phyloP scores from a whole-genome alignment of 1,140 invertebrate species.

The Lordiphosa stackelbergi region DNA sequence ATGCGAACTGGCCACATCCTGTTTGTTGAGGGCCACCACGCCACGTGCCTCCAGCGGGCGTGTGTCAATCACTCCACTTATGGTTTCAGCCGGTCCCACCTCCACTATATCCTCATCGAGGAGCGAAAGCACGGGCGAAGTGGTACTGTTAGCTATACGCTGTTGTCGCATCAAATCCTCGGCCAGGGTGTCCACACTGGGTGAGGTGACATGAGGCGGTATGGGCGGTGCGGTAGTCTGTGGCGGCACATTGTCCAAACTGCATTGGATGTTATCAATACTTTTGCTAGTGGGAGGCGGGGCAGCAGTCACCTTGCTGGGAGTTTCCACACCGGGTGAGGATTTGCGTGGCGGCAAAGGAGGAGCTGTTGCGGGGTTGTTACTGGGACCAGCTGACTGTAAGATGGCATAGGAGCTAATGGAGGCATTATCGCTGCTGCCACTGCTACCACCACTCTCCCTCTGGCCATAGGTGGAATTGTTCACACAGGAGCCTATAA shows the following conservation, averaged over 20 bases:
- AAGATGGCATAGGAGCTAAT: constrained; percentile 72
- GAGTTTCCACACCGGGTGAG: constrained; percentile 79
- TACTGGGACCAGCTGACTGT: constrained; percentile 23
- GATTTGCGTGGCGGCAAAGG: constrained; percentile 82
- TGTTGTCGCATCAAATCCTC: constrained; percentile 67
- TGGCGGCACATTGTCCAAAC: constrained; percentile 70
- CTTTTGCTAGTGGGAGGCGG: constrained; percentile 57
- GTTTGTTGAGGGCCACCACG: constrained; percentile 28
- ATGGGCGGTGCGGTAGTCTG: constrained; percentile 75
- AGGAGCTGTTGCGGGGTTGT: constrained; percentile 44
- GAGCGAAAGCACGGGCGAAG: constrained; percentile 58
- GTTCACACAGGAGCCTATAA: constrained; percentile 56
- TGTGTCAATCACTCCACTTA: constrained; percentile 82
- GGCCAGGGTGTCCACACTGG: constrained; percentile 56
- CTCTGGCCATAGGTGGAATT: constrained; percentile 62
- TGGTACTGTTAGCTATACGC: constrained; percentile 50
- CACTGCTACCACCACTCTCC: constrained; percentile 36
- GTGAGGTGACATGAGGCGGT: constrained; percentile 61
- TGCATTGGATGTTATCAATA: constrained; percentile 65
- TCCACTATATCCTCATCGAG: constrained; percentile 78
- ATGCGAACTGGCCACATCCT: constrained; percentile 54
- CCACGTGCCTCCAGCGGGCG: constrained; percentile 76
- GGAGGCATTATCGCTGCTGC: constrained; percentile 50
- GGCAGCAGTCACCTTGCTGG: constrained; percentile 43
- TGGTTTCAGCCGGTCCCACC: constrained; percentile 82